Percentiles rank a stretch among this genome's conserved stretches.
Evolutionary conservation across 2,113 vertebrate species (phyloP).

Genomic region (Polypterus bichir): DNA sequence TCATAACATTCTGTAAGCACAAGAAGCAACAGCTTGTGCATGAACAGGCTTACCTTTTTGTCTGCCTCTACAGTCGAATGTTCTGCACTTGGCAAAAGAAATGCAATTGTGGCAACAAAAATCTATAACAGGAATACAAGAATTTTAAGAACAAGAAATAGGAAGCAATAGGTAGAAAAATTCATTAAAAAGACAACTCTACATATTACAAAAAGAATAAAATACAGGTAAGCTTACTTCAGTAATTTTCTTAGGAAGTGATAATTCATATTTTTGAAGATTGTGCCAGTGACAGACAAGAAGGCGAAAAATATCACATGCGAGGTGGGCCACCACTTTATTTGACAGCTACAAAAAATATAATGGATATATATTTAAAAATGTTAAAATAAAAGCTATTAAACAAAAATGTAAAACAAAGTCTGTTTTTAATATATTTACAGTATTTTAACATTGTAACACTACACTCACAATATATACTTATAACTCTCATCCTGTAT

Average conservation of each 20-base stretch:
- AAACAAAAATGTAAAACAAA: no score
- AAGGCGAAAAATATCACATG: slow-evolving; percentile 85
- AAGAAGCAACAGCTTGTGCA: no score
- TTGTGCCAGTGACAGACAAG: slow-evolving; percentile 85
- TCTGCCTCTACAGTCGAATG: slow-evolving; percentile 81
- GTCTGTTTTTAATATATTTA: no score
- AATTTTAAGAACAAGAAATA: no score
- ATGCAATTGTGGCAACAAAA: slow-evolving; percentile 90
- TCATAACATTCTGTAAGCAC: no score
- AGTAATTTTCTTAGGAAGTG: slow-evolving; percentile 79
- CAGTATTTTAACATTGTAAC: no score
- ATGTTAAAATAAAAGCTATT: no score
- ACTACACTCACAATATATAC: no score
- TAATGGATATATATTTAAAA: neutral
- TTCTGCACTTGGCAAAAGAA: slow-evolving; percentile 87
- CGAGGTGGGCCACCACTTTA: slow-evolving; percentile 81
- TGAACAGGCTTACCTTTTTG: slow-evolving; percentile 71
- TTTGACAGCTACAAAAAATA: slow-evolving; percentile 70
- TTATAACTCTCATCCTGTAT: no score
- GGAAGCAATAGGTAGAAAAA: no score
- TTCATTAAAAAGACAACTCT: no score
- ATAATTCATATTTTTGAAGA: slow-evolving; percentile 65
- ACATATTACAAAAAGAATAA: neutral
- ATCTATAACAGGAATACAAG: slow-evolving; percentile 54
- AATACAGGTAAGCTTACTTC: slow-evolving; percentile 54